Evolutionary conservation across 2,113 vertebrate species (phyloP).

Genomic region (Papio anubis): DNA sequence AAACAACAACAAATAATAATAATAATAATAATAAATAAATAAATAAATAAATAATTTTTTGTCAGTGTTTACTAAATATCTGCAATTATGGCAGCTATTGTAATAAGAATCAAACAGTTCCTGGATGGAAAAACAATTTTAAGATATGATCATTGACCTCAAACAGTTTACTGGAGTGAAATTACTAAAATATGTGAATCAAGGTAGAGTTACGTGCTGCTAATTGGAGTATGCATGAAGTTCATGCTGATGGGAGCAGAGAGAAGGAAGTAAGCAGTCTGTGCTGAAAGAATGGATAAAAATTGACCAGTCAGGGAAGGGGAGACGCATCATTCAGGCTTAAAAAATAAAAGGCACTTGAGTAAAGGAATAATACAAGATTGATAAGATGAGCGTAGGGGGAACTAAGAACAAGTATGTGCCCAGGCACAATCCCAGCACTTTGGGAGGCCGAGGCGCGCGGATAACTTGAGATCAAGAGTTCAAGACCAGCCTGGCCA

Average conservation of each 20-base stretch:
- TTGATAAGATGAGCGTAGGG: not conserved
- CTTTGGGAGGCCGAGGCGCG: not conserved
- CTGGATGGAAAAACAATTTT: slow-evolving; percentile 38
- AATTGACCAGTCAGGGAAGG: not conserved
- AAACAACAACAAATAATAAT: too few relatives aligned
- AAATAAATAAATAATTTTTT: not conserved
- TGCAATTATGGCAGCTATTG: not conserved
- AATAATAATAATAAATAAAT: too few relatives aligned
- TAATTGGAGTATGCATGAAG: not conserved
- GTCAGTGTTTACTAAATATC: not conserved
- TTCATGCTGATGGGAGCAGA: not conserved
- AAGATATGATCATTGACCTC: not conserved
- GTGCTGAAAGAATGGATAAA: not conserved
- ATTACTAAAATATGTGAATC: slow-evolving; percentile 22
- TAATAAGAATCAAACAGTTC: not conserved
- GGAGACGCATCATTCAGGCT: not conserved
- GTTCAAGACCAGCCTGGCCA: not conserved
- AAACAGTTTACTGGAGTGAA: not conserved
- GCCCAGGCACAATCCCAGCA: not conserved
- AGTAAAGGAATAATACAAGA: not conserved
- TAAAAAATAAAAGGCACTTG: not conserved
- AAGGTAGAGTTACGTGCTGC: not conserved
- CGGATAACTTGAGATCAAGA: not conserved
- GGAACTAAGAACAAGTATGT: not conserved
- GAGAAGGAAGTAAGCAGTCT: not conserved